Evolutionary conservation across 2,888 invertebrate genomes (phyloP), one percentile per base, ranked within the genome.

Genomic region (Dyspetes luteomarginatus): DNA sequence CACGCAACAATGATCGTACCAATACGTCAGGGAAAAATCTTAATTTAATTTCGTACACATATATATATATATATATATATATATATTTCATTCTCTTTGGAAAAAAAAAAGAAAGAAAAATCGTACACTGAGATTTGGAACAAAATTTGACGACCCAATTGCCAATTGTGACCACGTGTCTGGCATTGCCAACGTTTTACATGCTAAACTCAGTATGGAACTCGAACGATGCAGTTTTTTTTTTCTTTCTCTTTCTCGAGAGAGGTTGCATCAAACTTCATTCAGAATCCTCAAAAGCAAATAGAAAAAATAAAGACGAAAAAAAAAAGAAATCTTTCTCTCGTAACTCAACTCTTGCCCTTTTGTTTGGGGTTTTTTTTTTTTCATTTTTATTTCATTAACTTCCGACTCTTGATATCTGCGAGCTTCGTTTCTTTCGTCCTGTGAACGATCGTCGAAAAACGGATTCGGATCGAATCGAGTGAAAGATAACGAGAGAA

Each of bases 141-240:
- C 86, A 88, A 88, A 88, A 88, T 88, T 88, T 88, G 88, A 88
- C 87, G 87, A 88, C 3, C 15, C 17, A 85, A n/a, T 28, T 24
- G 48, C 26, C 22, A 52, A 60, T 69, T 48, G 52, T 41, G 55
- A 65, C 55, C 45, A 56, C n/a, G 36, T 12, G n/a, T n/a, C n/a
- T n/a, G 36, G 12, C 12, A 12, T 36, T 36, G 12, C 36, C 36
- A 36, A 36, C 36, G 9, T 12, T 3, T 36, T 12, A 12, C 36
- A 1, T 36, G 12, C 0, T 36, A 7, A 36, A 36, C 12, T 7
- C 36, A 3, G 12, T 36, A 36, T 36, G 12, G 0, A 12, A 17
- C 19, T 48, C 1, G 12, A 36, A 36, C 12, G 36, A 12, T 36
- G 36, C n/a, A n/a, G n/a, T 36, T 30, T 68, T 68, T 36, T 36